Percentiles rank a stretch among this genome's conserved stretches.
Conservation (phyloP, 2,113 vertebrate genomes). For the Phaethon lepturus region DNA sequence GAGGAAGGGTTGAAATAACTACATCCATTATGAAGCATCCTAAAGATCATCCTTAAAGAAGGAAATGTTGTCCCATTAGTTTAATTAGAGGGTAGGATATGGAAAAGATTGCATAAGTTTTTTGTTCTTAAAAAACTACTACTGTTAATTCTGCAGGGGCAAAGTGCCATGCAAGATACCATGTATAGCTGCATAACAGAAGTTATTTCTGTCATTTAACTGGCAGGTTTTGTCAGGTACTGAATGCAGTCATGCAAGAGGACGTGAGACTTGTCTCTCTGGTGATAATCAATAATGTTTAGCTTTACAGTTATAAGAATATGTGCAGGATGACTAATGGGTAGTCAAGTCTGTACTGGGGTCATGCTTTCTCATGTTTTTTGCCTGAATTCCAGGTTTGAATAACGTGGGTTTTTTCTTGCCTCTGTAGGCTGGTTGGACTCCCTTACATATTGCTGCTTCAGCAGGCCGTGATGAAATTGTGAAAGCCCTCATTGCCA, state of each 20-base stretch:
- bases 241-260: background rate
- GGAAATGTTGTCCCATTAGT: background rate
- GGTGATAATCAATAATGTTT: background rate
- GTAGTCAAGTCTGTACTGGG: background rate
- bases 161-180: background rate
- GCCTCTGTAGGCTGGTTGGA: conserved; percentile 86
- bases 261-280: background rate
- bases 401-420: background rate
- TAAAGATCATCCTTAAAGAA: background rate
- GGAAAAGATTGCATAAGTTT: background rate
- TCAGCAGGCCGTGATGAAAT: conserved; percentile 94
- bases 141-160: background rate
- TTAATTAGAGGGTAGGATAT: background rate
- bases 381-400: background rate
- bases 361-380: background rate
- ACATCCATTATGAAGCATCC: background rate
- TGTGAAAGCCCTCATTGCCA: conserved; percentile 86
- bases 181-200: accelerated
- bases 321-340: background rate
- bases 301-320: background rate
- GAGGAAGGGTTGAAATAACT: background rate
- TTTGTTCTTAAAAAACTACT: background rate
- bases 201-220: background rate
- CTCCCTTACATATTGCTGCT: conserved; percentile 93
- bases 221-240: background rate